Evolutionary conservation across 1,140 invertebrate genomes (phyloP).

Genomic region (Eupristina koningsbergeri): DNA sequence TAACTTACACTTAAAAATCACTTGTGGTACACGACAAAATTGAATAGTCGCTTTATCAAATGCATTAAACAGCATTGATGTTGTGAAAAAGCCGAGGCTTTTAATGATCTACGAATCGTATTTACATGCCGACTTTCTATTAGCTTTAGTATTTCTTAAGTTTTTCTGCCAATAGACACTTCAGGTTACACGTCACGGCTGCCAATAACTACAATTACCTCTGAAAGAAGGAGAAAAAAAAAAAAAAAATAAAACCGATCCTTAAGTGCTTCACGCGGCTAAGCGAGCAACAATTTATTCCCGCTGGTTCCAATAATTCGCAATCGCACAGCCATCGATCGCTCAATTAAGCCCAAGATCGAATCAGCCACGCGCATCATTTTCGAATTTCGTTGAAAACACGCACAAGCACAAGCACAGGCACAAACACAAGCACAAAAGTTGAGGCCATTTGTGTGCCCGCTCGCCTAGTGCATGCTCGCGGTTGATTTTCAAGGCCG

Average conservation of each 20-base stretch:
- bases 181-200: not conserved
- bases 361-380: not conserved
- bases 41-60: not conserved
- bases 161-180: not conserved
- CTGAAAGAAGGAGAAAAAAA: too few relatives aligned
- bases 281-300: not conserved
- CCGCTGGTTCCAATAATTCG: not conserved
- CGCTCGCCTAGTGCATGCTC: not conserved
- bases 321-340: not conserved
- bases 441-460: not conserved
- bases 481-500: slow-evolving; percentile 30
- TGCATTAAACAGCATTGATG: not conserved
- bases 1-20: too few relatives aligned
- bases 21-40: not conserved
- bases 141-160: not conserved
- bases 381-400: not conserved
- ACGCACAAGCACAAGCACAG: not conserved
- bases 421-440: not conserved
- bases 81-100: not conserved
- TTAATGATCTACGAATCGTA: not conserved
- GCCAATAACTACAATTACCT: not conserved
- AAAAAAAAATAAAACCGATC: not conserved
- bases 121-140: slow-evolving; percentile 20
- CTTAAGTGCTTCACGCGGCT: not conserved
- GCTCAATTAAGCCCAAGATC: not conserved